Evolutionary conservation across 2,888 invertebrate genomes (phyloP).

Genomic region (Ennomos erosarius): DNA sequence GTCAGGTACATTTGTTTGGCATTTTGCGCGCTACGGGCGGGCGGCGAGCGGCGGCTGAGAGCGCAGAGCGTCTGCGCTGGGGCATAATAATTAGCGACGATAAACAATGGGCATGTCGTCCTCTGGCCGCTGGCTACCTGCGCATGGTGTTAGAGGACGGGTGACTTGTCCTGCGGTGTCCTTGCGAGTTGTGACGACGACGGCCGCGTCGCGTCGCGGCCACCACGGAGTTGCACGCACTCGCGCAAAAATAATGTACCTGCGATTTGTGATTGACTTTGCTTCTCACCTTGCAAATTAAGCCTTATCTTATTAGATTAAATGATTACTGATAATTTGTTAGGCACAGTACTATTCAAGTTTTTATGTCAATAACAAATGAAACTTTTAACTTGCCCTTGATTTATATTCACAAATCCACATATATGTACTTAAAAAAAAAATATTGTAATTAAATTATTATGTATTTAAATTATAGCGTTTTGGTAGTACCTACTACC

Average conservation of each 20-base stretch:
- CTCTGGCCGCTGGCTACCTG: conserved; percentile 81
- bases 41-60: conserved; percentile 57
- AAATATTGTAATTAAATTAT: too few relatives aligned
- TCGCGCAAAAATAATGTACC: conserved; percentile 43
- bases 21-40: conserved; percentile 66
- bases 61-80: conserved; percentile 70
- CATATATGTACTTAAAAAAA: too few relatives aligned
- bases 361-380: too few relatives aligned
- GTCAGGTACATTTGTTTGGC: conserved; percentile 64
- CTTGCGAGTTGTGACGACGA: conserved; percentile 70
- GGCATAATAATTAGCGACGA: conserved; percentile 83
- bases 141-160: conserved; percentile 79
- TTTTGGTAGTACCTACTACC: too few relatives aligned
- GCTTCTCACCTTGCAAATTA: neutral
- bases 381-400: too few relatives aligned
- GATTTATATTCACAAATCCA: too few relatives aligned
- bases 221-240: conserved; percentile 56
- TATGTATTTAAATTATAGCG: too few relatives aligned
- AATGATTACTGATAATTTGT: too few relatives aligned
- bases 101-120: conserved; percentile 83
- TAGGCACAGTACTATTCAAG: too few relatives aligned
- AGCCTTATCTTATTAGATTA: too few relatives aligned
- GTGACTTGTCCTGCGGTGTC: conserved; percentile 76
- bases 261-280: conserved; percentile 1
- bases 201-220: conserved; percentile 6